Conservation (phyloP, 2,797 vertebrate species). For the Trematomus bernacchii region DNA sequence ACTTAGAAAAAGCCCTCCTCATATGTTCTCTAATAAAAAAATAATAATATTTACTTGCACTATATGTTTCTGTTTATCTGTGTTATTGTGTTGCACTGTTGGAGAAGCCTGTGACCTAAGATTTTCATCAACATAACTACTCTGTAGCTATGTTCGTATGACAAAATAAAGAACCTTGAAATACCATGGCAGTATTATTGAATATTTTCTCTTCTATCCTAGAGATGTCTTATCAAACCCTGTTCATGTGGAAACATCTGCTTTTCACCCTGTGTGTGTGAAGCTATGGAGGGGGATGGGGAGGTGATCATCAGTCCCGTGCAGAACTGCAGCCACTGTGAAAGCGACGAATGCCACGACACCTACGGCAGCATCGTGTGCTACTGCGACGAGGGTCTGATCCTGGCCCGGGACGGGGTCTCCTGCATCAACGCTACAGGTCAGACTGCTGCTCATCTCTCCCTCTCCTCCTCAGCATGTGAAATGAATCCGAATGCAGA, state of each 20-base stretch:
- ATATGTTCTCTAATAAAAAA: too few relatives aligned
- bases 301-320: conserved; percentile 94
- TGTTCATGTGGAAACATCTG: neutral
- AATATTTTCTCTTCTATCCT: conserved; percentile 23
- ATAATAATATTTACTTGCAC: too few relatives aligned
- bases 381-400: conserved; percentile 90
- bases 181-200: conserved; percentile 13
- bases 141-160: too few relatives aligned
- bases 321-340: conserved; percentile 97
- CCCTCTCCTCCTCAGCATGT: conserved; percentile 22
- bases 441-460: conserved; percentile 43
- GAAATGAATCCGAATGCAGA: conserved; percentile 28
- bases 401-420: conserved; percentile 88
- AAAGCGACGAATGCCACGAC: conserved; percentile 91
- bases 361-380: conserved; percentile 87
- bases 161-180: too few relatives aligned
- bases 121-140: too few relatives aligned
- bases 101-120: too few relatives aligned
- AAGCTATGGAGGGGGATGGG: conserved; percentile 94
- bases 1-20: too few relatives aligned
- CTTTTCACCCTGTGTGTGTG: neutral
- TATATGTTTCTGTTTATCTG: too few relatives aligned
- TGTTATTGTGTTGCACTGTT: too few relatives aligned
- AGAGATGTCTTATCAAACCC: conserved; percentile 16
- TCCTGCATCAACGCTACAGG: conserved; percentile 90